phyloP scores from a whole-genome alignment of 2,113 vertebrate species.

The Thinocorus orbignyianus region DNA sequence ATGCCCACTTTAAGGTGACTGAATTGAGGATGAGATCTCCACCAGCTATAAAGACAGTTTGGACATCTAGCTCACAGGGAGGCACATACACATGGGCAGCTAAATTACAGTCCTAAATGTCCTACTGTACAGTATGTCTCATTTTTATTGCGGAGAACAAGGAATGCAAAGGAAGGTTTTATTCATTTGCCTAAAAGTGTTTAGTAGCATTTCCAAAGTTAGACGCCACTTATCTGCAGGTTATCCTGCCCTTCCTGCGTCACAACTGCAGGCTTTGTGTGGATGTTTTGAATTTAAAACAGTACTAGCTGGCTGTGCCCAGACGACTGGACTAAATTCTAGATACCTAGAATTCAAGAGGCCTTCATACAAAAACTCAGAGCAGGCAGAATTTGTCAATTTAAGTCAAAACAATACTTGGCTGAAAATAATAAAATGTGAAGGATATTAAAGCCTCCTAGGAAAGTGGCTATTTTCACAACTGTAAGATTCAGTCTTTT shows the following conservation, averaged over 20 bases:
- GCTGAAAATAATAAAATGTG: slow-evolving; percentile 9
- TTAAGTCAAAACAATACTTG: background rate
- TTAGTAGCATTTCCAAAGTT: background rate
- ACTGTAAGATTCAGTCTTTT: background rate
- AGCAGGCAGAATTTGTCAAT: background rate
- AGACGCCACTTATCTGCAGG: background rate
- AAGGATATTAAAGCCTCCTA: background rate
- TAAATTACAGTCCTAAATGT: background rate
- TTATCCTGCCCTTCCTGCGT: background rate
- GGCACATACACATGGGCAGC: background rate
- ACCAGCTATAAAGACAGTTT: background rate
- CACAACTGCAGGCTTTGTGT: background rate
- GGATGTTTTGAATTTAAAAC: background rate
- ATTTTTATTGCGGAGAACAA: background rate
- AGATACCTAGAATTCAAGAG: background rate
- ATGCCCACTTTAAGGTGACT: background rate
- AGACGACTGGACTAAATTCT: background rate
- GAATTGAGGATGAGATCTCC: background rate
- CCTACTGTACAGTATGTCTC: background rate
- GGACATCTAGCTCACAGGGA: background rate
- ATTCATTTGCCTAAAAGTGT: background rate
- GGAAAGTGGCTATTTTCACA: background rate
- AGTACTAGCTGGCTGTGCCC: background rate
- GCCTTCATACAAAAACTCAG: background rate
- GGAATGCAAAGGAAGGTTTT: background rate